These are phyloP conservation scores for Myocastor coypus DNA, from an alignment of 2,113 vertebrate species.

Conservation along the genomic window DNA sequence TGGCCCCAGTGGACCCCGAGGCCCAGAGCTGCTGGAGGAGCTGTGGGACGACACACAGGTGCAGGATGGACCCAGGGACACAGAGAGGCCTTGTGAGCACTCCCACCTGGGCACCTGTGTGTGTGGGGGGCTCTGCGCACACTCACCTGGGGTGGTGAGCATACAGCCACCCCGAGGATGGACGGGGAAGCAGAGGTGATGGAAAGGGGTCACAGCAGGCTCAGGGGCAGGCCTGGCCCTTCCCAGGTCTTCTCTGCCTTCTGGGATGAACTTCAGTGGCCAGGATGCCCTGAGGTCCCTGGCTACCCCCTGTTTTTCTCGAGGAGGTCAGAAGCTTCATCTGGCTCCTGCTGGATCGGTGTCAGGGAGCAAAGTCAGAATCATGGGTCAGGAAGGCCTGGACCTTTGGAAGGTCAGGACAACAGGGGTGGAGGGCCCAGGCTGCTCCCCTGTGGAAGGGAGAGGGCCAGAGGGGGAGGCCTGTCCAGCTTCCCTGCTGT, in stretches of 20 bases:
- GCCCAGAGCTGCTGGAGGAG: background rate
- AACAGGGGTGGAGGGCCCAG: rapidly evolving
- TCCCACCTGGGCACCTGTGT: background rate
- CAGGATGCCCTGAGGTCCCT: rapidly evolving
- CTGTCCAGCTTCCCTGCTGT: rapidly evolving
- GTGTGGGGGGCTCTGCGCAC: rapidly evolving
- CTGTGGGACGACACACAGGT: background rate
- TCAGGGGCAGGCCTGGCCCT: background rate
- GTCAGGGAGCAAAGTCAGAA: no score
- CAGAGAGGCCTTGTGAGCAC: background rate
- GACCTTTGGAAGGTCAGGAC: rapidly evolving
- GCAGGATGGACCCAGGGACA: background rate
- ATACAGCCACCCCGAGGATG: rapidly evolving
- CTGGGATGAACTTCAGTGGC: background rate
- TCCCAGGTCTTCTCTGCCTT: background rate
- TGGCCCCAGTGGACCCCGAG: background rate
- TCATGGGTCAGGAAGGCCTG: rapidly evolving
- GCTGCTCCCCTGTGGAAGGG: rapidly evolving
- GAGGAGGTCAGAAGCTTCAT: background rate
- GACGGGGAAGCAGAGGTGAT: rapidly evolving
- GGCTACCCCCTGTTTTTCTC: background rate
- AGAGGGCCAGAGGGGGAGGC: background rate
- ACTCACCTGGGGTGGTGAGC: background rate
- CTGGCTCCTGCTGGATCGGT: rapidly evolving
- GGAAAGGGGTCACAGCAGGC: background rate